These are phyloP conservation scores for Crypturellus undulatus DNA, from an alignment of 2,113 vertebrate genomes.

Conservation along the genomic window DNA sequence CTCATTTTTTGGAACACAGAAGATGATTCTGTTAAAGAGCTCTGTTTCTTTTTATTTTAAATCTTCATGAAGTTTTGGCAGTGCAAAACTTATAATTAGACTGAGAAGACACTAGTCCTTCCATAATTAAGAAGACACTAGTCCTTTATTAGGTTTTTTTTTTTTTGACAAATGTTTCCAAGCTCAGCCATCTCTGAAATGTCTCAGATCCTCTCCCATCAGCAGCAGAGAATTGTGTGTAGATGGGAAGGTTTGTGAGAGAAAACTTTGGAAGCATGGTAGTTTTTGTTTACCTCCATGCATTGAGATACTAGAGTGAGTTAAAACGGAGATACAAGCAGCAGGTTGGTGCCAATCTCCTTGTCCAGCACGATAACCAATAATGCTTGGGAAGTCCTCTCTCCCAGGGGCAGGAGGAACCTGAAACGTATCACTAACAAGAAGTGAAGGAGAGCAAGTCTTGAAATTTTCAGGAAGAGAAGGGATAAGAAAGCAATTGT, in stretches of 20 bases:
- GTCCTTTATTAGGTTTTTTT: neutral
- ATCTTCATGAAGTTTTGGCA: slow-evolving; percentile 39
- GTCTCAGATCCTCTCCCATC: neutral
- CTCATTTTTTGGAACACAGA: neutral
- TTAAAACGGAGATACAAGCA: neutral
- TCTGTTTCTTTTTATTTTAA: slow-evolving; percentile 33
- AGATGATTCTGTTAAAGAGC: slow-evolving; percentile 27
- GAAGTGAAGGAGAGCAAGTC: neutral
- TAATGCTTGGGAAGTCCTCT: neutral
- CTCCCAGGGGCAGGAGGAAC: neutral
- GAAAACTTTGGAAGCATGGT: neutral
- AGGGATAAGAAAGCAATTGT: neutral
- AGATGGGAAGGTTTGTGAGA: neutral
- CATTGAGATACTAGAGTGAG: neutral
- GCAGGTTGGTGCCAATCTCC: neutral
- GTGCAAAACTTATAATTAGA: neutral
- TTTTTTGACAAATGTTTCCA: neutral
- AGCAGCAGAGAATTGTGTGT: neutral
- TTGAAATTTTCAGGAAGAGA: neutral
- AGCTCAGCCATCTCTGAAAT: neutral
- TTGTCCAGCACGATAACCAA: neutral
- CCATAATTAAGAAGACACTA: neutral
- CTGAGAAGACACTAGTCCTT: neutral
- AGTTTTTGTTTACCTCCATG: neutral
- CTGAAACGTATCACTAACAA: neutral